Evolutionary conservation across 1,140 invertebrate genomes (phyloP), one percentile per base, ranked within the genome.

Genomic region (Diuraphis noxia): DNA sequence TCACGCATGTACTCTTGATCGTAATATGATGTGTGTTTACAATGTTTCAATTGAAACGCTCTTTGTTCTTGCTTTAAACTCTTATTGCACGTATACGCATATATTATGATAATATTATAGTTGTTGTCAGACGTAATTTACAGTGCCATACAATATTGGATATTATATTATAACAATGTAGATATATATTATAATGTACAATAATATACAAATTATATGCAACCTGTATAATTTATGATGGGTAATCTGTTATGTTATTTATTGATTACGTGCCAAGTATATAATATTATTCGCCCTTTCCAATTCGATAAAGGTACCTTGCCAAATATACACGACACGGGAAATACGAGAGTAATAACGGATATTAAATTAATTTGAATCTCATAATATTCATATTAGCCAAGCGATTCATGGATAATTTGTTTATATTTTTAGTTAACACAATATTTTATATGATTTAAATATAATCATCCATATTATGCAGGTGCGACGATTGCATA

Each of bases 191-290:
- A n/a, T n/a, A n/a, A n/a, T n/a, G n/a, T 46, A 21, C 21, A 19
- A 46, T 49, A 49, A 49, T 49, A 49, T n/a, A n/a, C n/a, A 49
- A 21, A 8, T 23, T 38, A 79, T 23, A 79, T 36, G 36, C 10
- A 13, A 41, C 40, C 40, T 82, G 23, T 41, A n/a, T 41, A 82
- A 82, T 82, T 82, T 82, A 82, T 40, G 81, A 41, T 17, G 3
- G 81, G n/a, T 72, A n/a, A 72, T 40, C 25, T 41, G 81, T 41
- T 82, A 41, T 30, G 4, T 82, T 72, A 82, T 38, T 82, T 82
- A 82, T 82, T 82, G 81, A 82, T 30, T 30, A 41, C 25, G 81
- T 1, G 81, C 81, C 81, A 82, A 82, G 81, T 82, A 46, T 43
- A 43, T 46, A n/a, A n/a, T n/a, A n/a, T 8, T 79, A 40, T 40